Evolutionary conservation across 1,140 invertebrate species (phyloP).

Genomic region (Caenorhabditis inopinata): DNA sequence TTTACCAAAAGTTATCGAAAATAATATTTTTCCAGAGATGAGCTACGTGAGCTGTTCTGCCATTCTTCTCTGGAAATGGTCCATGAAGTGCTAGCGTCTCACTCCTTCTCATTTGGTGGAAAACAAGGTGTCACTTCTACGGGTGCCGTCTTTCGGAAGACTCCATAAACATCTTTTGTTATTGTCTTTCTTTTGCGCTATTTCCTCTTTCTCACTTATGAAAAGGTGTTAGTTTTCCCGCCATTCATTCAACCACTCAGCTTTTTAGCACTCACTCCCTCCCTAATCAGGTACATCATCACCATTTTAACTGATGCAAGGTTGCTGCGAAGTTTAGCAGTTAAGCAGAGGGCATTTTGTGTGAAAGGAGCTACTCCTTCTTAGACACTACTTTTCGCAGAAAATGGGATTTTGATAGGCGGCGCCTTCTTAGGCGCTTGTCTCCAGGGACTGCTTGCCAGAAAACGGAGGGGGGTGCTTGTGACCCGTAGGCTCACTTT

Average conservation of each 20-base stretch:
- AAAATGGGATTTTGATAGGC: slow-evolving; percentile 32
- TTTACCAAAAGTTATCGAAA: too few relatives aligned
- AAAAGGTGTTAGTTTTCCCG: not conserved
- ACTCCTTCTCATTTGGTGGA: slow-evolving; percentile 42
- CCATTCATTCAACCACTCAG: not conserved
- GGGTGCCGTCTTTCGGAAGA: slow-evolving; percentile 37
- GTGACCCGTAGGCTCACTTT: slow-evolving; percentile 19
- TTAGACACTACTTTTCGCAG: slow-evolving; percentile 3
- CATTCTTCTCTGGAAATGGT: not conserved
- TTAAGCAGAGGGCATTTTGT: not conserved
- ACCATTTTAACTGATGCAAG: slow-evolving; percentile 21
- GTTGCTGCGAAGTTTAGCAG: not conserved
- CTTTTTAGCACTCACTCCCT: not conserved
- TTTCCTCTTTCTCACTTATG: not conserved
- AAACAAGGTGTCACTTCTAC: slow-evolving; percentile 43
- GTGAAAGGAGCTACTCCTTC: not conserved
- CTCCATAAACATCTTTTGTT: slow-evolving; percentile 13
- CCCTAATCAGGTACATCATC: slow-evolving; percentile 23
- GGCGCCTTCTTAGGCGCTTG: slow-evolving; percentile 23
- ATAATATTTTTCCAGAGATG: slow-evolving; percentile 32
- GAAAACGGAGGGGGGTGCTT: not conserved
- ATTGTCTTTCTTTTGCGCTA: not conserved
- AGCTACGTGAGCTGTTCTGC: slow-evolving; percentile 19
- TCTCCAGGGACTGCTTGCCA: slow-evolving; percentile 19
- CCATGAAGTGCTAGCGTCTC: slow-evolving; percentile 33